Evolutionary conservation across 2,888 invertebrate genomes (phyloP).

Genomic region (Melinopterus prodromus): DNA sequence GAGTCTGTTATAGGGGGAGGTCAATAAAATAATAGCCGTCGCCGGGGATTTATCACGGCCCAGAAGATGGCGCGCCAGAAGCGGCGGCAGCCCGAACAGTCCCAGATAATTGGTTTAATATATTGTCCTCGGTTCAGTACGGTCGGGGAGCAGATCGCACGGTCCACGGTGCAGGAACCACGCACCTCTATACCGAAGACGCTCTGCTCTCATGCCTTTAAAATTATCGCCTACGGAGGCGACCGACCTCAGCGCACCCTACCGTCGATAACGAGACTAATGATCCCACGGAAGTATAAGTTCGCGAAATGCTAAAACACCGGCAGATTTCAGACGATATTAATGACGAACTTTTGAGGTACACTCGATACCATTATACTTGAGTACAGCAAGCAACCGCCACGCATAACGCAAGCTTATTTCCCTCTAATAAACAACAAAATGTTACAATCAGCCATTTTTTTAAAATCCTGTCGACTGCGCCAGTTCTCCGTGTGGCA

Average conservation of each 20-base stretch:
- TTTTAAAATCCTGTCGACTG: no score
- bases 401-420: no score
- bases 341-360: no score
- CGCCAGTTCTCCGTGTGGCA: no score
- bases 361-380: no score
- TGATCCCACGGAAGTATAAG: background rate
- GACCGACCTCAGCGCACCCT: background rate
- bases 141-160: background rate
- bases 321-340: background rate
- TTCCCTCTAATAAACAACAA: no score
- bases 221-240: background rate
- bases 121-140: conserved; percentile 48
- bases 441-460: no score
- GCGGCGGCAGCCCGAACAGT: conserved; percentile 46
- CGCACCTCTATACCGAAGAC: background rate
- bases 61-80: conserved; percentile 41
- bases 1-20: conserved; percentile 49
- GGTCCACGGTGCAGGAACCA: background rate
- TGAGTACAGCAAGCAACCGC: no score
- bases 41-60: conserved; percentile 55
- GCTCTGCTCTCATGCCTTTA: background rate
- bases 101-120: conserved; percentile 59
- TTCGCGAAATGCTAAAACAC: background rate
- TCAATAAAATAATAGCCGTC: conserved; percentile 58
- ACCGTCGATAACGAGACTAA: background rate